Percentiles rank a stretch among this genome's conserved stretches.
These are phyloP conservation scores for Drosophila buzzatii DNA, from an alignment of 2,888 invertebrate genomes.

Conservation along the genomic window DNA sequence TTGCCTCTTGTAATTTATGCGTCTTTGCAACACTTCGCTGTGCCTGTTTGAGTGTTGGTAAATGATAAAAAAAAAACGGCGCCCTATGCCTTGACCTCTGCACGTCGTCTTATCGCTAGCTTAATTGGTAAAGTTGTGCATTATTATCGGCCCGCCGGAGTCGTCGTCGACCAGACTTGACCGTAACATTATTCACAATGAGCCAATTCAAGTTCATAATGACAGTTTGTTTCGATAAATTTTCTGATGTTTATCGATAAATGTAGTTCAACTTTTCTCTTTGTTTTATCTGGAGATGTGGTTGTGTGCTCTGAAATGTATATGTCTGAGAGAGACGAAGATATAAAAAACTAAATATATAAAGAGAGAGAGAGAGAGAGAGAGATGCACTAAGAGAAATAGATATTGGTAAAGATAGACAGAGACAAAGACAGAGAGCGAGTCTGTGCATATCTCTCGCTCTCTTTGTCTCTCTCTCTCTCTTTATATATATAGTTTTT, in stretches of 20 bases:
- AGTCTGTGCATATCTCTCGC: too few relatives aligned
- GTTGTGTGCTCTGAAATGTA: neutral
- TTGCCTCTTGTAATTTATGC: slow-evolving; percentile 62
- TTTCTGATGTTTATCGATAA: slow-evolving; percentile 33
- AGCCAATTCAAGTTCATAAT: slow-evolving; percentile 40
- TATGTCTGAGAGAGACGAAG: too few relatives aligned
- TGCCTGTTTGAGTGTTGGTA: neutral
- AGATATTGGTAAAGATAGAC: too few relatives aligned
- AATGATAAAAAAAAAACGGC: slow-evolving; percentile 2
- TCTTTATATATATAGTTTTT: too few relatives aligned
- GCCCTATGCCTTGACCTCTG: slow-evolving; percentile 7
- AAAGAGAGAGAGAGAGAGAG: too few relatives aligned
- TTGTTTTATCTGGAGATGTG: too few relatives aligned
- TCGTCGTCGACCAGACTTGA: slow-evolving; percentile 14
- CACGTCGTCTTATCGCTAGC: slow-evolving; percentile 25
- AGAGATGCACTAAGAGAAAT: too few relatives aligned
- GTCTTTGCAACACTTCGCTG: slow-evolving; percentile 55
- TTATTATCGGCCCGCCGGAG: slow-evolving; percentile 20
- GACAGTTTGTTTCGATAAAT: slow-evolving; percentile 20
- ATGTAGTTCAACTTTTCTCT: slow-evolving; percentile 4
- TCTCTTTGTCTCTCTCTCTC: too few relatives aligned
- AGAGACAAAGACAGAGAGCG: too few relatives aligned
- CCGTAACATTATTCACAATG: slow-evolving; percentile 22
- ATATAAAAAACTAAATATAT: too few relatives aligned
- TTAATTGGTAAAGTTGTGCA: slow-evolving; percentile 68